Evolutionary conservation across 2,797 vertebrate genomes (phyloP).

Genomic region (Psittacula echo): DNA sequence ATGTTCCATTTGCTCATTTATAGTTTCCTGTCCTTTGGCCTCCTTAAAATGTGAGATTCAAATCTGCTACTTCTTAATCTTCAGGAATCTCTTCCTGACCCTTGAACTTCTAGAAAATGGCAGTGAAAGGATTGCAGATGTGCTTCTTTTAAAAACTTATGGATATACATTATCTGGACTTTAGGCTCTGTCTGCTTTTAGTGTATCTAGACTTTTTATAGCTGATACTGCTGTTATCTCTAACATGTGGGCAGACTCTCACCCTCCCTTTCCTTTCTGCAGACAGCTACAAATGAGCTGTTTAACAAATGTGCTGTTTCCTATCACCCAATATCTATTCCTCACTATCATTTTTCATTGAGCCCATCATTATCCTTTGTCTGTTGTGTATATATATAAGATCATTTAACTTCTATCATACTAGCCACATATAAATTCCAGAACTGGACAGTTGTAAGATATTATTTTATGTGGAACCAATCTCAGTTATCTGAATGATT

Average conservation of each 20-base stretch:
- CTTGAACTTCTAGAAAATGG: conserved; percentile 35
- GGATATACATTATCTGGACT: neutral
- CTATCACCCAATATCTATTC: conserved; percentile 29
- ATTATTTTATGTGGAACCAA: conserved; percentile 32
- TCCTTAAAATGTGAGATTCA: conserved; percentile 5
- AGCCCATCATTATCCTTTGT: neutral
- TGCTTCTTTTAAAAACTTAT: neutral
- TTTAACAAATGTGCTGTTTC: conserved; percentile 45
- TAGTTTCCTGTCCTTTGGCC: conserved; percentile 40
- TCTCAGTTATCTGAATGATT: conserved; percentile 4
- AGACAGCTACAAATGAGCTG: conserved; percentile 64
- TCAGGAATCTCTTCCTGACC: conserved; percentile 12
- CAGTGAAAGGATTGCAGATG: neutral
- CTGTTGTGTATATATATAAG: neutral
- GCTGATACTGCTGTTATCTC: conserved; percentile 37
- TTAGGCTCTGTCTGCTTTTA: conserved; percentile 9
- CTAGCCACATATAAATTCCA: conserved; percentile 26
- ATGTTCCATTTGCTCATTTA: conserved; percentile 41
- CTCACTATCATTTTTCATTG: conserved; percentile 25
- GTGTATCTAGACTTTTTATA: conserved; percentile 29
- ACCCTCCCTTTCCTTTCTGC: conserved; percentile 39
- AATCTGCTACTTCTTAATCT: conserved; percentile 24
- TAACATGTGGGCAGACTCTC: neutral
- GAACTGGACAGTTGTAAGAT: conserved; percentile 15
- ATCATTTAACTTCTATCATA: conserved; percentile 28